Evolutionary conservation across 2,888 invertebrate genomes (phyloP).

Genomic region (Lysandra coridon): DNA sequence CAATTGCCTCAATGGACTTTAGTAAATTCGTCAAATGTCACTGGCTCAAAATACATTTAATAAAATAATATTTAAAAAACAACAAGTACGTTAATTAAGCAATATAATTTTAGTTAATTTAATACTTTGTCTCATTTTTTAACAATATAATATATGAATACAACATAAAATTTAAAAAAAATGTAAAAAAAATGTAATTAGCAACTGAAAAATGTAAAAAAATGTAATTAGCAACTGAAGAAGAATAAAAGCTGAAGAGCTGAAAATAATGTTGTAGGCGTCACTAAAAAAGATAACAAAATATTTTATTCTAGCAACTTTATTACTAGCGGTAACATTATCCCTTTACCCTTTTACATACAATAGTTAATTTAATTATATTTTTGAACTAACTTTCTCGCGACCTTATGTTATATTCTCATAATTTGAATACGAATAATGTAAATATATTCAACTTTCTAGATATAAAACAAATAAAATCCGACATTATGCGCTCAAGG

Average conservation of each 20-base stretch:
- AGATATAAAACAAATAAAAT: constrained; percentile 28
- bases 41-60: not conserved
- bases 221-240: too few relatives aligned
- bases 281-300: not conserved
- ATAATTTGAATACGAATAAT: constrained; percentile 5
- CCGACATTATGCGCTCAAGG: constrained; percentile 57
- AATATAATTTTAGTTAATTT: too few relatives aligned
- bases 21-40: not conserved
- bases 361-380: constrained; percentile 18
- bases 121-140: too few relatives aligned
- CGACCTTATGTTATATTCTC: constrained; percentile 8
- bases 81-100: too few relatives aligned
- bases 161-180: not conserved
- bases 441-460: constrained; percentile 26
- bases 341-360: not conserved
- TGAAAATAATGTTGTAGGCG: not conserved
- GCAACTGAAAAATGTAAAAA: too few relatives aligned
- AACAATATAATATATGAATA: not conserved
- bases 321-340: not conserved
- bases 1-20: not conserved
- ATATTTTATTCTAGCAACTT: not conserved
- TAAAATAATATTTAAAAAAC: too few relatives aligned
- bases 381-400: not conserved
- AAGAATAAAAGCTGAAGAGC: too few relatives aligned
- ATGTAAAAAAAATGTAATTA: not conserved